Evolutionary conservation across 2,113 vertebrate species (phyloP), one percentile per base, ranked within the genome.

Genomic region (Zosterops lateralis): DNA sequence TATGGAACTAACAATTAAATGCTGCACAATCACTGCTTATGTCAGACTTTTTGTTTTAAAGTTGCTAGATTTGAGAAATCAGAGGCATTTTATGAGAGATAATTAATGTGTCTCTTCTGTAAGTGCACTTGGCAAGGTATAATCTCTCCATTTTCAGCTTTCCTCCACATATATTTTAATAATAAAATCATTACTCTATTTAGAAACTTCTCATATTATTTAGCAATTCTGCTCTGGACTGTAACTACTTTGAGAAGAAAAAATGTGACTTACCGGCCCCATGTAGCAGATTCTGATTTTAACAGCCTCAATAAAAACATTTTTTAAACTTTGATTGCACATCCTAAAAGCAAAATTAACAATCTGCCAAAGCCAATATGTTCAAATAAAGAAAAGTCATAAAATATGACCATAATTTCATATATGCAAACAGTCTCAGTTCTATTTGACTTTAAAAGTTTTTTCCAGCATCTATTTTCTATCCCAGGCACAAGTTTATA

Each of bases 331-430:
- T 84, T 84, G 57, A 90, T 84, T 78, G 85, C 42, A 72, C 9
- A 50, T 19, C 22, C 61, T 94, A 93, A 93, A 95, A 94, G 44
- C 34, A 87, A 94, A 95, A 93, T 92, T 85, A 89, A 75, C 81
- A 79, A 79, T 91, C 81, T 95, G 67, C 47, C 81, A 66, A 92
- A 91, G 66, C 14, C 54, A 91, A 29, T 94, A 85, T 60, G 74
- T 45, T 87, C 71, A 71, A 74, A 89, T n/a, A 74, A 73, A 82
- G 51, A 70, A 82, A 87, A 72, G 84, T 2, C 83, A 44, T 88
- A 95, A 95, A 95, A 92, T 77, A 82, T 16, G 6, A 73, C 76
- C 50, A 84, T 66, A 76, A 89, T 87, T 92, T 76, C 45, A 80
- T 44, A n/a, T 22, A 83, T 79, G 73, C 54, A 91, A 93, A 73